A percentile compares a stretch with the other conserved stretches of the same genome.
phyloP scores from a whole-genome alignment of 2,888 invertebrate genomes.

The Disparrhopalites patrizii region DNA sequence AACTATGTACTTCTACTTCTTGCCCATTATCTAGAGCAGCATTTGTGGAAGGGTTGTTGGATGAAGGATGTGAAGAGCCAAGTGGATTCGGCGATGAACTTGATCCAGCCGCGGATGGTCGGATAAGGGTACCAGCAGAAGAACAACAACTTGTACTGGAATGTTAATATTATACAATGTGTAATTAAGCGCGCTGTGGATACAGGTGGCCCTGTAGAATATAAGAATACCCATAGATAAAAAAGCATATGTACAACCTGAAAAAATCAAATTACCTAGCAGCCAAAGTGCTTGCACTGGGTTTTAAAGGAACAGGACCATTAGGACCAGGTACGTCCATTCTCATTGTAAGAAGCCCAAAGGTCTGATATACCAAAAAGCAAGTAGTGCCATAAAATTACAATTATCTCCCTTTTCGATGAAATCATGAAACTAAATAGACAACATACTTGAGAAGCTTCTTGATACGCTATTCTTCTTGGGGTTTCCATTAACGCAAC shows the following conservation, averaged over 20 bases:
- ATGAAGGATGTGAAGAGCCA: neutral
- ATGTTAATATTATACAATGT: slow-evolving; percentile 12
- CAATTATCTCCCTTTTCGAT: neutral
- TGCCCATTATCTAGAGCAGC: slow-evolving; percentile 61
- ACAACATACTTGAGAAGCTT: slow-evolving; percentile 66
- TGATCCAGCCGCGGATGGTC: slow-evolving; percentile 48
- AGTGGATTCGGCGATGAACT: slow-evolving; percentile 19
- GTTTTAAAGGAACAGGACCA: slow-evolving; percentile 63
- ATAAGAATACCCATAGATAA: neutral
- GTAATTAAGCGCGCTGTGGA: too few relatives aligned
- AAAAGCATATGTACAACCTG: too few relatives aligned
- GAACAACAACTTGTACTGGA: slow-evolving; percentile 46
- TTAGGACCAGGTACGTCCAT: slow-evolving; percentile 78
- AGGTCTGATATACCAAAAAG: slow-evolving; percentile 62
- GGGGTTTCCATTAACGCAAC: slow-evolving; percentile 94
- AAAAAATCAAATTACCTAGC: slow-evolving; percentile 33
- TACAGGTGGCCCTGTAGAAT: neutral
- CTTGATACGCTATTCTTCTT: slow-evolving; percentile 90
- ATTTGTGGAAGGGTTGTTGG: slow-evolving; percentile 29
- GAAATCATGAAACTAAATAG: neutral
- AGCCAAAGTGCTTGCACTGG: slow-evolving; percentile 66
- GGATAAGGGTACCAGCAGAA: slow-evolving; percentile 45
- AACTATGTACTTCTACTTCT: slow-evolving; percentile 84
- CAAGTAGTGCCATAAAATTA: neutral
- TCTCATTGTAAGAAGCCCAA: slow-evolving; percentile 87